Conservation (phyloP, 1,140 invertebrate species). For the Neodiprion pinetum region DNA sequence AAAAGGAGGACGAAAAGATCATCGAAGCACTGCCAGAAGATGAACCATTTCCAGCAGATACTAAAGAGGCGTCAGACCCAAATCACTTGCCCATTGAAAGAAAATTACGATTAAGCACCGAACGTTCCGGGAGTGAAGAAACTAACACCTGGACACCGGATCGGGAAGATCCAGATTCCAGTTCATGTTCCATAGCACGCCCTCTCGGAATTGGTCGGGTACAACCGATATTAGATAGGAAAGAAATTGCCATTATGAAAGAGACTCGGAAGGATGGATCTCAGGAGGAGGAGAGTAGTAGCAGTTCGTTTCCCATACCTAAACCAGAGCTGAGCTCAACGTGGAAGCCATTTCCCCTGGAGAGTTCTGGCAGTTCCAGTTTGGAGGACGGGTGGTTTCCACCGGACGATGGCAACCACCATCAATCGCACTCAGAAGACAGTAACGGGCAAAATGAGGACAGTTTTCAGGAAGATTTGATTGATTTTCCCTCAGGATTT, state of each 20-base stretch:
- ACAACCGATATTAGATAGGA: conserved; percentile 55
- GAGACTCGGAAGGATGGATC: conserved; percentile 46
- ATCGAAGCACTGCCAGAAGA: conserved; percentile 58
- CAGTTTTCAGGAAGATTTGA: conserved; percentile 76
- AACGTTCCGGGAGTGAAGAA: conserved; percentile 58
- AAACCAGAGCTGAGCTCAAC: conserved; percentile 71
- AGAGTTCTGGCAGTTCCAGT: conserved; percentile 80
- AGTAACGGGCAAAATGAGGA: conserved; percentile 69
- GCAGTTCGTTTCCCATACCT: conserved; percentile 72
- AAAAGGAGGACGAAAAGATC: conserved; percentile 44
- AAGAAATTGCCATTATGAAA: conserved; percentile 52
- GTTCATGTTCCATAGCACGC: conserved; percentile 79
- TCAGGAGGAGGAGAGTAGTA: conserved; percentile 67
- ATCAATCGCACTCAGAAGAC: conserved; percentile 64
- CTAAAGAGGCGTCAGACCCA: conserved; percentile 29
- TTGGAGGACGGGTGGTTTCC: conserved; percentile 82
- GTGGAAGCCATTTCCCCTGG: conserved; percentile 81
- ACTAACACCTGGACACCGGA: conserved; percentile 59
- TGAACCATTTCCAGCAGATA: conserved; percentile 38
- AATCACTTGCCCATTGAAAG: conserved; percentile 51
- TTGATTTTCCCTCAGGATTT: conserved; percentile 75
- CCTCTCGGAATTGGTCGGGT: conserved; percentile 76
- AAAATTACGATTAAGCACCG: conserved; percentile 52
- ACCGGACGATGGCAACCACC: conserved; percentile 70
- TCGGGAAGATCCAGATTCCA: conserved; percentile 77